phyloP scores from a whole-genome alignment of 2,797 vertebrate species.

The Delichon dasypus region DNA sequence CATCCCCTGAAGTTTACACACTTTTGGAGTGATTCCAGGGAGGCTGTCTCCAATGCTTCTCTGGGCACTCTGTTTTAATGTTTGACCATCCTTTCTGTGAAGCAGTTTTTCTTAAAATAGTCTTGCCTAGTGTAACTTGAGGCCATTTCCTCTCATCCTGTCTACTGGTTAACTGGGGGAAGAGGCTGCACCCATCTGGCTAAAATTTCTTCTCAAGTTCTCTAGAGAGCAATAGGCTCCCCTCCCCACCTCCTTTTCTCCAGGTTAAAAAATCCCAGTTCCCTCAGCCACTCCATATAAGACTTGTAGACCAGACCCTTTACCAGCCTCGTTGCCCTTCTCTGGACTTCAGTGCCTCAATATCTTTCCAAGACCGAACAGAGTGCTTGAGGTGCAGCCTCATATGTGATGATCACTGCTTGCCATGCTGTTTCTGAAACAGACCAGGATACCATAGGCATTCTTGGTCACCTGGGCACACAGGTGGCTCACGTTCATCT shows the following conservation, averaged over 20 bases:
- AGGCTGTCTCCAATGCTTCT: background rate
- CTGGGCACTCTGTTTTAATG: background rate
- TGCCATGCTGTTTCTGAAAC: no score
- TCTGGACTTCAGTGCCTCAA: background rate
- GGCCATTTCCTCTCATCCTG: background rate
- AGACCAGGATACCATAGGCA: background rate
- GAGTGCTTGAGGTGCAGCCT: no score
- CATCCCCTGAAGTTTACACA: background rate
- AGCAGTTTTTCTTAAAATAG: background rate
- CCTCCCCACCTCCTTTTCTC: background rate
- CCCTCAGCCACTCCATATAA: background rate
- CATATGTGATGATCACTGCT: background rate
- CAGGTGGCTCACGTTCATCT: background rate
- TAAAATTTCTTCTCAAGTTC: background rate
- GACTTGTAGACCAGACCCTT: background rate
- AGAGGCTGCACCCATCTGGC: background rate
- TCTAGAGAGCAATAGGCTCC: rapidly evolving
- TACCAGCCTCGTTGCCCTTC: rapidly evolving
- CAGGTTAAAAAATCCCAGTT: background rate
- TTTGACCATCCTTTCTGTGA: background rate
- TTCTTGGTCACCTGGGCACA: background rate
- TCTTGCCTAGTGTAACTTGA: rapidly evolving
- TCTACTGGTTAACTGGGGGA: background rate
- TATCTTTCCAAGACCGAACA: background rate
- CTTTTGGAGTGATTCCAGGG: background rate